Evolutionary conservation across 2,888 invertebrate genomes (phyloP), one percentile per base, ranked within the genome.

Genomic region (Melinopterus prodromus): DNA sequence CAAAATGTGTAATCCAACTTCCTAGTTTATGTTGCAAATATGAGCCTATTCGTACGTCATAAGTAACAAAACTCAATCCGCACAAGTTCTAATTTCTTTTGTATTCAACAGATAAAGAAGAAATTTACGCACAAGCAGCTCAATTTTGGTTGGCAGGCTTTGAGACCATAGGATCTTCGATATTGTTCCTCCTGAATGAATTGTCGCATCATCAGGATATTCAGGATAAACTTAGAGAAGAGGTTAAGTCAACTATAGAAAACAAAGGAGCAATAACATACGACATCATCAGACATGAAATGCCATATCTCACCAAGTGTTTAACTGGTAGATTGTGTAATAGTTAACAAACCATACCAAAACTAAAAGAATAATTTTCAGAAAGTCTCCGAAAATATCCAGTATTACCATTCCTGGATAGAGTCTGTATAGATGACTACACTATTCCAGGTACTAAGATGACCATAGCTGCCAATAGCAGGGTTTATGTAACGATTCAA

Each of bases 211-310:
- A 74, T 3, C 74, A 26, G n/a, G 35, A 74, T 36, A 74, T 74
- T 0, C 74, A 74, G 37, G 74, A 74, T 84, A 86, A 80, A 83
- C 80, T 75, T 86, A 74, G 74, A 74, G 35, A 36, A 35, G 74
- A 74, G 35, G 36, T 74, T 12, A 7, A 36, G 12, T 36, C 35
- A 74, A 36, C 36, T 35, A 36, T 74, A 12, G n/a, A 74, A 35
- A 37, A 9, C 6, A 74, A 74, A 7, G 36, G 74, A 36, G 37
- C 35, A n/a, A 74, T 74, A 6, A 26, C 74, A n/a, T 36, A 26
- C 35, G 35, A 74, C n/a, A 37, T 35, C 16, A 74, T 74, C 16
- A 74, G 37, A 35, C 26, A 26, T 26, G 26, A 26, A 35, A 74
- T 74, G 74, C 36, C n/a, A 26, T 74, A 74, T 26, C 37, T 74